Conservation (phyloP, 2,113 vertebrate genomes). For the Miniopterus natalensis region DNA sequence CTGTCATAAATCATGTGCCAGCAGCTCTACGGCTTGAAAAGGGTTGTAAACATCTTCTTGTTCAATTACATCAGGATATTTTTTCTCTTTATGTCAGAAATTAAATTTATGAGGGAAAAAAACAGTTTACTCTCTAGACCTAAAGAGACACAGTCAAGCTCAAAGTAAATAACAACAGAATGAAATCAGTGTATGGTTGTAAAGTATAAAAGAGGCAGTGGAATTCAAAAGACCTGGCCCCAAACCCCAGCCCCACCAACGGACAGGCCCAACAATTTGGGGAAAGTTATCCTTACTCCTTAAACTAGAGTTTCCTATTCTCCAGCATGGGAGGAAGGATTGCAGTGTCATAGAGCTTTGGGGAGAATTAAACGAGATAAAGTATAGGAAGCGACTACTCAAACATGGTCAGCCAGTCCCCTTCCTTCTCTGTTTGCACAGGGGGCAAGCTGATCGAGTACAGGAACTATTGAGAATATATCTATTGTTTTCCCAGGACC, state of each 20-base stretch:
- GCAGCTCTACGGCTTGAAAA: conserved; percentile 49
- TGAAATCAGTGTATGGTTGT: conserved; percentile 6
- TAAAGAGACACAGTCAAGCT: conserved; percentile 71
- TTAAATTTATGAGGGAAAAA: conserved; percentile 75
- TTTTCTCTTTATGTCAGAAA: conserved; percentile 75
- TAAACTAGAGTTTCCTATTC: background rate
- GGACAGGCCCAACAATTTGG: fast-evolving
- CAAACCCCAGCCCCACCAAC: background rate
- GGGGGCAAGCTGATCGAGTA: background rate
- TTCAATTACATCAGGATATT: conserved; percentile 75
- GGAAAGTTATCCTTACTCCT: background rate
- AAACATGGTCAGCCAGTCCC: background rate
- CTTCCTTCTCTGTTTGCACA: background rate
- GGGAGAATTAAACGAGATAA: background rate
- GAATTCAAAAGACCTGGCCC: background rate
- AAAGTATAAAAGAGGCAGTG: background rate
- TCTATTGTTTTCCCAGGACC: background rate
- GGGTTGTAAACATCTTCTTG: conserved; percentile 76
- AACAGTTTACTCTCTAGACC: conserved; percentile 64
- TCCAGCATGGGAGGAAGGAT: background rate
- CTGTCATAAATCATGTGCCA: conserved; percentile 59
- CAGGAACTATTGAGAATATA: fast-evolving
- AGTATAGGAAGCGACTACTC: fast-evolving
- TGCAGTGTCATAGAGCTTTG: background rate
- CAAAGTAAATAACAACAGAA: conserved; percentile 71